Conservation (phyloP, 2,888 invertebrate genomes). For the Scaptomyza flava region DNA sequence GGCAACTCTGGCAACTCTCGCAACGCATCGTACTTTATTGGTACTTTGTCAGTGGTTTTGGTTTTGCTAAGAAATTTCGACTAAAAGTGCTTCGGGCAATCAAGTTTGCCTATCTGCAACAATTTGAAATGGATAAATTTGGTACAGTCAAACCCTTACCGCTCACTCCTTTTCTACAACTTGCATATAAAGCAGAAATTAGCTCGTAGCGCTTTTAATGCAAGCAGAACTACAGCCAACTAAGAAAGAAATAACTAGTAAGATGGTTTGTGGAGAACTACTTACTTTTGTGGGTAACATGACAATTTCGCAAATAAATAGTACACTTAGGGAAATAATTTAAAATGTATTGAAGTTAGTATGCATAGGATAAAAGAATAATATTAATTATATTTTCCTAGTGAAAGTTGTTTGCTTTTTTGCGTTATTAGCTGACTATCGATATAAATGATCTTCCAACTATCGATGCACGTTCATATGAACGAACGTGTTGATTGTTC, state of each 20-base stretch:
- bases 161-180: background rate
- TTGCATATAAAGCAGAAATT: constrained; percentile 10
- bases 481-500: background rate
- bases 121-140: constrained; percentile 51
- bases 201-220: constrained; percentile 8
- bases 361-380: background rate
- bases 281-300: background rate
- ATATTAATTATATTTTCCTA: no score
- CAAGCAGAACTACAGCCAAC: constrained; percentile 17
- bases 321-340: background rate
- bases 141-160: constrained; percentile 10
- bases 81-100: constrained; percentile 50
- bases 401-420: background rate
- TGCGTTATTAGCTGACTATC: background rate
- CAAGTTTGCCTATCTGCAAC: constrained; percentile 48
- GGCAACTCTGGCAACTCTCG: constrained; percentile 1
- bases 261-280: background rate
- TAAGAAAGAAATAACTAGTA: constrained; percentile 1
- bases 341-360: background rate
- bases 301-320: background rate
- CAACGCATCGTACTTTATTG: constrained; percentile 9
- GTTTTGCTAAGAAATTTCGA: constrained; percentile 42
- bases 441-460: background rate
- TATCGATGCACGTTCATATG: background rate
- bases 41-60: constrained; percentile 33